phyloP scores from a whole-genome alignment of 2,113 vertebrate genomes.

The Plectropomus leopardus region DNA sequence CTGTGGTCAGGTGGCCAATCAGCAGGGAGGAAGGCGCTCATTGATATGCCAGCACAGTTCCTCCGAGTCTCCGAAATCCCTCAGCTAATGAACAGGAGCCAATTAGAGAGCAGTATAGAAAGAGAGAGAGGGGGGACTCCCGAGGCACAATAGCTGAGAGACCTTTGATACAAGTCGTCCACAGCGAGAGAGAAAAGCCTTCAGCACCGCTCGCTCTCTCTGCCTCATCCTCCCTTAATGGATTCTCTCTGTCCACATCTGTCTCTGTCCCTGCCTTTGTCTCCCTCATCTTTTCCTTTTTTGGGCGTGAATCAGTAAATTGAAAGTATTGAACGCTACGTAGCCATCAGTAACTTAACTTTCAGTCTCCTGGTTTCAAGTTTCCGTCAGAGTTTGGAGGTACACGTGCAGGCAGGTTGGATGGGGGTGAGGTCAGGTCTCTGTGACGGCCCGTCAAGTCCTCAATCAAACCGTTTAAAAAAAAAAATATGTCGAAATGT shows the following conservation, averaged over 20 bases:
- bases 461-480: no score
- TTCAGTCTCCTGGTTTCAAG: no score
- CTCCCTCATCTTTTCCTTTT: neutral
- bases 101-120: neutral
- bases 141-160: neutral
- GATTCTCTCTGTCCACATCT: neutral
- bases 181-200: neutral
- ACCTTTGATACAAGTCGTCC: constrained; percentile 5
- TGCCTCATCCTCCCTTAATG: neutral
- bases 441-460: no score
- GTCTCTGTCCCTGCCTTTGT: neutral
- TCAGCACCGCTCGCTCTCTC: neutral
- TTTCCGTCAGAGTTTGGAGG: no score
- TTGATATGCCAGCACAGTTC: constrained; percentile 9
- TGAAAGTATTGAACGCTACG: no score
- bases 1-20: neutral
- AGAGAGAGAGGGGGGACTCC: constrained; percentile 2
- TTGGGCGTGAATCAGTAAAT: no score
- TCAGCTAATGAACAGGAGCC: constrained; percentile 20
- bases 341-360: no score
- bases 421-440: no score
- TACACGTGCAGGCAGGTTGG: no score
- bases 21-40: neutral
- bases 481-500: no score
- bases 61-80: neutral